Percentiles rank a stretch among this genome's conserved stretches.
Conservation (phyloP, 1,140 invertebrate species). For the silkworm (Bombyx mori) region ASM3026992v2 NC_085108.1:1286501-1287000, state of each 20-base stretch:
- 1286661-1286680: not conserved
- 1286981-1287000: too few relatives aligned
- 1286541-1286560: not conserved
- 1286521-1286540: not conserved
- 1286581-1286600: not conserved
- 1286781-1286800: conserved; percentile 11
- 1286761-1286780: conserved; percentile 20
- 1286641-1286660: not conserved
- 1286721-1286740: conserved; percentile 58
- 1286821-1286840: conserved; percentile 8
- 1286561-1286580: not conserved
- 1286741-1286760: conserved; percentile 38
- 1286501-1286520: not conserved
- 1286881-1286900: too few relatives aligned
- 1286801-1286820: conserved; percentile 47
- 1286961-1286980: too few relatives aligned
- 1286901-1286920: too few relatives aligned
- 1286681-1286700: conserved; percentile 17
- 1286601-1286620: not conserved
- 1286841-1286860: conserved; percentile 15
- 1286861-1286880: not conserved
- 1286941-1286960: too few relatives aligned
- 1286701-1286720: conserved; percentile 59
- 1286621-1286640: not conserved
- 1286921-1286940: too few relatives aligned